Evolutionary conservation across 37 sponge, comb jelly and placozoan species (phyloP), one percentile per base, ranked within the genome.

Genomic region (Crambe crambe): DNA sequence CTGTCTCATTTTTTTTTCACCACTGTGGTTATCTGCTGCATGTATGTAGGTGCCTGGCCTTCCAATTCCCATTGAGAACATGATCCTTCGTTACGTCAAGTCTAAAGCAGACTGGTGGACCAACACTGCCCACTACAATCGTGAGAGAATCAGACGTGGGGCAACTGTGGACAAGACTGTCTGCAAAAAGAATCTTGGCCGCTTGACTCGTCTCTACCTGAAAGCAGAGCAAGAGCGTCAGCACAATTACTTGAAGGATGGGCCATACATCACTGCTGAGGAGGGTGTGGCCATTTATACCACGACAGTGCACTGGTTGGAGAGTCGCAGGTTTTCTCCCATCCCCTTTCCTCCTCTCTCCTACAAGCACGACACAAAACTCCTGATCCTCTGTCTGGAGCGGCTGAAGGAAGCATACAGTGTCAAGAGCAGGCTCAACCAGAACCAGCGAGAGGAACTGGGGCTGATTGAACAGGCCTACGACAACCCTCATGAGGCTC

Each of bases 91-190:
- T 38, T 98, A 96, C 42, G 99, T 98, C 69, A 98, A 98, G 93
- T 80, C 90, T 70, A 98, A 98, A 62, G 99, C 99, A 35, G 99
- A 98, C 60, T 98, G 99, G 99, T 98, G 99, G 99, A 98, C 99
- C 54, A 98, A 98, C 87, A 98, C 99, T 21, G 94, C 99, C 39
- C 99, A 98, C 78, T 98, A 98, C 83, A 98, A 98, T 82, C 41
- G 99, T 38, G 99, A 98, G 94, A 79, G 99, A 34, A 98, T 98
- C 81, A 65, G 94, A 56, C 56, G 99, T 67, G 99, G 99, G 17
- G 99, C 99, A 38, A 98, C 99, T 41, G 99, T 95, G 21, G 99
- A 98, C 86, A 98, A 98, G 74, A 98, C 99, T 5, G 99, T 98
- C 20, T 98, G 99, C 68, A 98, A 98, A 84, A 98, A 98, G 95